These are phyloP conservation scores for Synanthedon tipuliformis DNA, from an alignment of 2,888 invertebrate species.

Conservation along the genomic window DNA sequence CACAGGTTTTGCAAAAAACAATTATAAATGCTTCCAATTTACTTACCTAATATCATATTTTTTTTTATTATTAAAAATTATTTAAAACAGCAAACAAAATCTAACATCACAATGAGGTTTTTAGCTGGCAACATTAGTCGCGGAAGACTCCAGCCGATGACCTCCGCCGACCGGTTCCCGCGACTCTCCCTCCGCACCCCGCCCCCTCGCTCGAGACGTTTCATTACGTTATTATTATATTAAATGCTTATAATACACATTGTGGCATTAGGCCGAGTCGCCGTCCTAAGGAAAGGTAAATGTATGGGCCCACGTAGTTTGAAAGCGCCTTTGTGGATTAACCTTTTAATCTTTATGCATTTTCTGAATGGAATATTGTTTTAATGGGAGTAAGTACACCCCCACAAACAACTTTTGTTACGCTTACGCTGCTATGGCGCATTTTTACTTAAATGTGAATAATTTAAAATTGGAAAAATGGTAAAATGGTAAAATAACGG, in stretches of 20 bases:
- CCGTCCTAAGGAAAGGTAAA: constrained; percentile 49
- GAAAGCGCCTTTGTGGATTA: constrained; percentile 33
- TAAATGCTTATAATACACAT: constrained; percentile 68
- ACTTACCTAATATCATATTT: too few species aligned
- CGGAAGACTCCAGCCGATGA: constrained; percentile 68
- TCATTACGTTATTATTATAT: constrained; percentile 72
- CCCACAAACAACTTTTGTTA: too few species aligned
- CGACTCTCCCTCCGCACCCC: constrained; percentile 16
- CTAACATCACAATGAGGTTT: constrained; percentile 31
- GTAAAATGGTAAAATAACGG: too few species aligned
- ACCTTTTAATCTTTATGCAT: constrained; percentile 42
- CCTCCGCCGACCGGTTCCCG: constrained; percentile 65
- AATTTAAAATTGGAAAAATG: too few species aligned
- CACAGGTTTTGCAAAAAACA: too few species aligned
- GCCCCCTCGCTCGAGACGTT: constrained; percentile 40
- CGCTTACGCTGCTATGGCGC: too few species aligned
- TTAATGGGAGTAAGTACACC: neutral
- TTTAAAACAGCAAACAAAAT: constrained; percentile 24
- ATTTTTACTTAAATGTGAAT: too few species aligned
- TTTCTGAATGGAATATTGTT: constrained; percentile 31
- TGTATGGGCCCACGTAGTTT: constrained; percentile 39
- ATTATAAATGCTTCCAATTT: too few species aligned
- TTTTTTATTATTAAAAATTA: too few species aligned
- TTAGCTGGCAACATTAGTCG: constrained; percentile 54
- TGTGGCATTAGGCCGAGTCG: constrained; percentile 61